Base-by-base conservation (phyloP, 2,888 invertebrate species). In the Pseudoips prasinana region DNA sequence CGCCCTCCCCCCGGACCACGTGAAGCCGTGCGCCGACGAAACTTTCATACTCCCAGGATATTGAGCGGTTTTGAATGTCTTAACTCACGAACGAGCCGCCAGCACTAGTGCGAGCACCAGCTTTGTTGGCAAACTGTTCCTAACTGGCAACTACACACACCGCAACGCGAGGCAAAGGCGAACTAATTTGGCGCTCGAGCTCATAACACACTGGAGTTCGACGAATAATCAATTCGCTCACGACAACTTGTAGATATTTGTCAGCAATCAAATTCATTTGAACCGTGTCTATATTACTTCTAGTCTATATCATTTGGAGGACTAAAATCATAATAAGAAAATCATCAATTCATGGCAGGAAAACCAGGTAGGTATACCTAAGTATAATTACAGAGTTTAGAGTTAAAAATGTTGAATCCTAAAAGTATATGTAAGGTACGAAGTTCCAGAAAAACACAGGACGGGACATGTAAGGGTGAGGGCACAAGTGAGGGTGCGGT, bases 61-160 rank as follows among this genome's bases (percentile, higher is more conserved):
- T 88, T 86, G 88, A 88, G 88, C 88, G 88, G 88, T 86, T 87
- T 87, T 88, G 88, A 87, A 88, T 88, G 88, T 88, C 87, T 88
- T 88, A 87, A 88, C 88, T 86, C 86, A 83, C 82, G 84, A 85
- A 81, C 80, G 77, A 72, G 78, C 78, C 74, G 60, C 69, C 69
- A 76, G 55, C 77, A 67, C 58, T 60, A 67, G 66, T 57, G 58
- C 49, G 59, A 67, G 64, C 64, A 70, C 73, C 66, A 59, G 73
- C 79, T 81, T 82, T 79, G 83, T 78, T 71, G 68, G 64, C 72
- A 64, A 84, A 84, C 81, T 75, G 81, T 78, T 78, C 53, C 68
- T 65, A 73, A 76, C 77, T 68, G 66, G 28, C 38, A 39, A 30
- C 35, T 42, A 33, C 32, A 33, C 71, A 67, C 60, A 61, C 69